Evolutionary conservation across 2,113 vertebrate species (phyloP), one percentile per base, ranked within the genome.

Genomic region (Thinocorus orbignyianus): DNA sequence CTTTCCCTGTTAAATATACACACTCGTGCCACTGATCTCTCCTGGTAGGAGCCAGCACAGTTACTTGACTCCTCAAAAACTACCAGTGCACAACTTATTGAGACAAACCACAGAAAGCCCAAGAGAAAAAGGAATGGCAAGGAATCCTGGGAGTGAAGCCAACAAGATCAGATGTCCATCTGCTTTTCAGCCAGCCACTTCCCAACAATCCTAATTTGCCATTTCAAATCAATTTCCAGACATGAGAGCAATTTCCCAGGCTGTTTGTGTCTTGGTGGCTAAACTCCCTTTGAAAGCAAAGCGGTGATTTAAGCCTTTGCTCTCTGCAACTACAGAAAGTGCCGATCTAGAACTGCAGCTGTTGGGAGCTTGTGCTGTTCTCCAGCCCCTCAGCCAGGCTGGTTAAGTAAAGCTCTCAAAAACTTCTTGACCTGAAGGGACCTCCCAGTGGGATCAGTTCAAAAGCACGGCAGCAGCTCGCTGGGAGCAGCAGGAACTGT

Each of bases 141-240:
- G 41, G 57, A 87, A 81, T 70, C 33, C 79, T 60, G 61, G 48
- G 88, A 88, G 58, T 28, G 17, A 96, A 95, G 79, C 60, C 88
- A 86, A 78, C 51, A 88, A 83, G 76, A 88, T 46, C 60, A 76
- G 42, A 81, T 23, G 23, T 35, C 82, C 92, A 94, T 83, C 76
- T 94, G 88, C 65, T 95, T 92, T 78, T 91, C 69, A 88, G 69
- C 26, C 46, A 94, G 80, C 26, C 83, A 91, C 72, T 91, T 81
- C 73, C 62, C 73, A 97, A 42, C 73, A 85, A 85, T 76, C 74
- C 78, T 76, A 42, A 91, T 89, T 64, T 83, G 69, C 83, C 65
- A 46, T 66, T 95, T 89, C 61, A 52, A 84, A 78, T 57, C 76
- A 23, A 65, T 71, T 88, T 78, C 65, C 60, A 93, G 88, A 62